Evolutionary conservation across 2,888 invertebrate species (phyloP).

Genomic region (Acanthosepion esculentum): DNA sequence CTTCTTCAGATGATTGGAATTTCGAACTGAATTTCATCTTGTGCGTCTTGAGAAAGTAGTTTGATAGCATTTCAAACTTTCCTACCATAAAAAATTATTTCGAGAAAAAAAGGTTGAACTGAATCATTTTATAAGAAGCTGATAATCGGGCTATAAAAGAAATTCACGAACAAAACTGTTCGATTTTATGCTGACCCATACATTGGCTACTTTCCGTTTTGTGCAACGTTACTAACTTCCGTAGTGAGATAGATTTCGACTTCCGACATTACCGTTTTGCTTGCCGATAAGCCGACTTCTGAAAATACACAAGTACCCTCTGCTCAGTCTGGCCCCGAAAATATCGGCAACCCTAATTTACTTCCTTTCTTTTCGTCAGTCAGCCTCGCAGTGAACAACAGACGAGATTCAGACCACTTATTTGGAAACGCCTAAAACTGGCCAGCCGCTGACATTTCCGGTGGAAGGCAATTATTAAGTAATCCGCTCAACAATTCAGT

Average conservation of each 20-base stretch:
- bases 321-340: neutral
- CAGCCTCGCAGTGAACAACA: neutral
- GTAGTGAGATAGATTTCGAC: neutral
- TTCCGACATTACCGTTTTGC: neutral
- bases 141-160: neutral
- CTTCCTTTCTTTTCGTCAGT: neutral
- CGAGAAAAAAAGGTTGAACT: no score
- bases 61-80: no score
- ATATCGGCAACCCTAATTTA: conserved; percentile 1
- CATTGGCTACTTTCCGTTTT: neutral
- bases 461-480: neutral
- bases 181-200: neutral
- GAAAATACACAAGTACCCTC: neutral
- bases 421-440: conserved; percentile 33
- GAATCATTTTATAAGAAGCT: neutral
- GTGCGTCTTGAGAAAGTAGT: no score
- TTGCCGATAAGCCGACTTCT: neutral
- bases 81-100: no score
- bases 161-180: neutral
- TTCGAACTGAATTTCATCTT: no score
- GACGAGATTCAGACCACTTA: conserved; percentile 12
- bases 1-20: no score
- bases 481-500: conserved; percentile 1
- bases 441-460: neutral
- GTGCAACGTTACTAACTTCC: neutral